Percentiles rank a stretch among this genome's conserved stretches.
Conservation (phyloP, 1,140 invertebrate species). For the Chlorops oryzae region DNA sequence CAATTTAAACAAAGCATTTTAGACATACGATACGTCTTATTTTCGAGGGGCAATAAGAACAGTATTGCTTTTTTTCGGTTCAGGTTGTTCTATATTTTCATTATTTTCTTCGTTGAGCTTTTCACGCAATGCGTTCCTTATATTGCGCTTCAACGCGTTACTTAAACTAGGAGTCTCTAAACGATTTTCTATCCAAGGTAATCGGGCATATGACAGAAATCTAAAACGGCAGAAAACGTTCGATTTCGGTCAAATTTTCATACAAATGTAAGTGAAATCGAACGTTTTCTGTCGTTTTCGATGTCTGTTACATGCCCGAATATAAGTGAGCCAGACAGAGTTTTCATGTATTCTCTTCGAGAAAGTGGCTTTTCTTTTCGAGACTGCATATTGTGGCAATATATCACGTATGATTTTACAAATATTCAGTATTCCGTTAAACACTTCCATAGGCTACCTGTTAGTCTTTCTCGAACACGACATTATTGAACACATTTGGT, state of each 20-base stretch:
- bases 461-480: conserved; percentile 30
- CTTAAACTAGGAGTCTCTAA: background rate
- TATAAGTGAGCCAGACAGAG: background rate
- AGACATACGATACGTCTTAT: background rate
- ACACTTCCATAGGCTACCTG: conserved; percentile 15
- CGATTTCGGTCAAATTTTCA: too few species aligned
- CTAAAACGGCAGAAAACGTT: too few species aligned
- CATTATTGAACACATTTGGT: conserved; percentile 46
- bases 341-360: conserved; percentile 2
- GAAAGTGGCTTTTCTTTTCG: conserved; percentile 2
- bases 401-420: conserved; percentile 12
- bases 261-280: too few species aligned
- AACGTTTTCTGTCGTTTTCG: too few species aligned
- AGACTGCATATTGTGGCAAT: conserved; percentile 11
- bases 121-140: background rate
- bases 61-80: conserved; percentile 1
- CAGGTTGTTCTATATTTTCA: conserved; percentile 1
- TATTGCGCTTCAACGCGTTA: conserved; percentile 2
- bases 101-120: background rate
- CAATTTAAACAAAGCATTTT: conserved; percentile 6
- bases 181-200: conserved; percentile 1
- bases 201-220: too few species aligned
- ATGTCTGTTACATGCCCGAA: too few species aligned
- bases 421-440: conserved; percentile 3
- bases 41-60: conserved; percentile 1